These are phyloP conservation scores for Noctilio leporinus DNA, from an alignment of 2,113 vertebrate genomes.

Conservation along the genomic window DNA sequence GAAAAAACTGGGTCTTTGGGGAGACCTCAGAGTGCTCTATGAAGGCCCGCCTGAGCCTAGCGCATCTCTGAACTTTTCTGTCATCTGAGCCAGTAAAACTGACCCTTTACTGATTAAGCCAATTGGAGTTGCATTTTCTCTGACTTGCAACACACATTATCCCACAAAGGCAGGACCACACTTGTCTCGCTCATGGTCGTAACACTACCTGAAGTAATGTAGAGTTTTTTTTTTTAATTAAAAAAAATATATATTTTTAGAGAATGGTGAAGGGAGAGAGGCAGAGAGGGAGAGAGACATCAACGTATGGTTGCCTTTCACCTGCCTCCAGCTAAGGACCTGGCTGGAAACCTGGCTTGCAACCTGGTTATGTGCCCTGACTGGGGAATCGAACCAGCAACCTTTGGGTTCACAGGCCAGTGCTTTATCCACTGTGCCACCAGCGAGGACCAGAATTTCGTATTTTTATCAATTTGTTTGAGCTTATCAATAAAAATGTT, in stretches of 20 bases:
- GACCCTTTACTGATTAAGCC: background rate
- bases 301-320: no score
- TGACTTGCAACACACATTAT: background rate
- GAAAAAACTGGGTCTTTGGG: background rate
- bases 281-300: no score
- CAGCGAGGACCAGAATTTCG: no score
- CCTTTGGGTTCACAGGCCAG: no score
- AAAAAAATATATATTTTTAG: no score
- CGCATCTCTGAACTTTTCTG: background rate
- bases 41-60: background rate
- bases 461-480: background rate
- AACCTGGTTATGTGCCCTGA: no score
- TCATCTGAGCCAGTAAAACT: background rate
- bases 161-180: background rate
- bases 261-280: no score
- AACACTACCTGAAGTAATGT: background rate
- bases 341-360: no score
- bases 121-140: background rate
- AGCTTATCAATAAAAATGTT: background rate
- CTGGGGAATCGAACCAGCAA: no score
- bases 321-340: no score
- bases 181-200: background rate
- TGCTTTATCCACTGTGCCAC: no score
- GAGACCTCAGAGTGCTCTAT: background rate
- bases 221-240: no score